These are phyloP conservation scores for Megathymus violae DNA, from an alignment of 1,140 invertebrate genomes.

Conservation along the genomic window DNA sequence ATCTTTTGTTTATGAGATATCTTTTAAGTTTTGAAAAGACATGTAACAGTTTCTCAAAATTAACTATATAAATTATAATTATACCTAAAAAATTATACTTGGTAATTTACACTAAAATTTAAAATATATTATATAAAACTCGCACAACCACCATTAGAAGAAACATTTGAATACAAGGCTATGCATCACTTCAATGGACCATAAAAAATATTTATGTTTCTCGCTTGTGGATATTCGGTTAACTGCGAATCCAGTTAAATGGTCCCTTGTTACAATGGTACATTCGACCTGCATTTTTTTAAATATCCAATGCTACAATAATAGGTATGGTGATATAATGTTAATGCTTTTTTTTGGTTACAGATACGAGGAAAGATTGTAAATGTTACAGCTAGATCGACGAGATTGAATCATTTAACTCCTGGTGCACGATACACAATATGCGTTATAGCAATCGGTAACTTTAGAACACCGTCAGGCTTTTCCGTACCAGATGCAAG, in stretches of 20 bases:
- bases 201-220: slow-evolving; percentile 81
- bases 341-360: slow-evolving; percentile 38
- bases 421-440: slow-evolving; percentile 92
- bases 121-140: slow-evolving; percentile 47
- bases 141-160: slow-evolving; percentile 65
- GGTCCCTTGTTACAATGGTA: slow-evolving; percentile 67
- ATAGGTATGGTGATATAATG: slow-evolving; percentile 39
- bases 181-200: slow-evolving; percentile 79
- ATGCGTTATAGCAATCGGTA: slow-evolving; percentile 92
- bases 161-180: slow-evolving; percentile 80
- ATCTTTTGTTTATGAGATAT: no score
- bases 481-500: slow-evolving; percentile 77
- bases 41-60: no score
- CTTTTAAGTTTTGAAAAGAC: no score
- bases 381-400: slow-evolving; percentile 87
- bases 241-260: slow-evolving; percentile 70
- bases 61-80: no score
- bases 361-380: slow-evolving; percentile 89
- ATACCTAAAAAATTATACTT: slow-evolving; percentile 41
- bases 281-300: slow-evolving; percentile 56
- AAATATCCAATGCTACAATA: slow-evolving; percentile 52
- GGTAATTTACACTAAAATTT: slow-evolving; percentile 46
- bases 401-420: slow-evolving; percentile 88
- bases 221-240: slow-evolving; percentile 67
- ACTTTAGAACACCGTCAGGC: slow-evolving; percentile 84